Evolutionary conservation across 2,113 vertebrate species (phyloP).

Genomic region (Felis chaus): DNA sequence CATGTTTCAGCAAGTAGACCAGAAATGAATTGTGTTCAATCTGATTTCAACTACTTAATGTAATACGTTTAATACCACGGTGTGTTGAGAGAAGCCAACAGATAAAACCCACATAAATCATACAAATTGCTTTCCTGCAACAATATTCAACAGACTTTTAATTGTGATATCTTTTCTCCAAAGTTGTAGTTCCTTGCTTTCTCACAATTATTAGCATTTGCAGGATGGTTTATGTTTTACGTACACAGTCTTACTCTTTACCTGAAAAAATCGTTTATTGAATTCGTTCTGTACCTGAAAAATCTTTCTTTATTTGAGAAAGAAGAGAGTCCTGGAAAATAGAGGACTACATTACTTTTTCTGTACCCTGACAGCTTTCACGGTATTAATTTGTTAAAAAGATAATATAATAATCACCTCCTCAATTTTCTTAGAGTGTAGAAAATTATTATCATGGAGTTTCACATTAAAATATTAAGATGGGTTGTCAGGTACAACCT

Average conservation of each 20-base stretch:
- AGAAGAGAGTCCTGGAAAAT: neutral
- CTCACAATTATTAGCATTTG: conserved; percentile 20
- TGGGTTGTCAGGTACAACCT: neutral
- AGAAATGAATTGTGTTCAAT: conserved; percentile 81
- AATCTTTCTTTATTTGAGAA: neutral
- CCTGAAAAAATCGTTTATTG: neutral
- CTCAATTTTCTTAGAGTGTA: neutral
- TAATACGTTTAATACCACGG: conserved; percentile 74
- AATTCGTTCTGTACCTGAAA: neutral
- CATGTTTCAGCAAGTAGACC: conserved; percentile 78
- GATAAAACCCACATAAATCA: conserved; percentile 71
- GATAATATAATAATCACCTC: conserved; percentile 12
- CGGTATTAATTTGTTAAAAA: conserved; percentile 25
- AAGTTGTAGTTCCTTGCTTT: neutral
- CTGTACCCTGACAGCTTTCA: neutral
- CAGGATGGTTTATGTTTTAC: neutral
- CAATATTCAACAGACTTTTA: neutral
- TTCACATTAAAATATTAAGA: conserved; percentile 50
- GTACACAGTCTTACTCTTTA: conserved; percentile 5
- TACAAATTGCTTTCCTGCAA: conserved; percentile 42
- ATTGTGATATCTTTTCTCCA: neutral
- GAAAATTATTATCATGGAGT: neutral
- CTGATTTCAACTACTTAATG: conserved; percentile 81
- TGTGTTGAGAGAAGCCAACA: conserved; percentile 51
- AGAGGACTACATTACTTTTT: neutral